Evolutionary conservation across 2,888 invertebrate genomes (phyloP).

Genomic region (Eretmocerus hayati): DNA sequence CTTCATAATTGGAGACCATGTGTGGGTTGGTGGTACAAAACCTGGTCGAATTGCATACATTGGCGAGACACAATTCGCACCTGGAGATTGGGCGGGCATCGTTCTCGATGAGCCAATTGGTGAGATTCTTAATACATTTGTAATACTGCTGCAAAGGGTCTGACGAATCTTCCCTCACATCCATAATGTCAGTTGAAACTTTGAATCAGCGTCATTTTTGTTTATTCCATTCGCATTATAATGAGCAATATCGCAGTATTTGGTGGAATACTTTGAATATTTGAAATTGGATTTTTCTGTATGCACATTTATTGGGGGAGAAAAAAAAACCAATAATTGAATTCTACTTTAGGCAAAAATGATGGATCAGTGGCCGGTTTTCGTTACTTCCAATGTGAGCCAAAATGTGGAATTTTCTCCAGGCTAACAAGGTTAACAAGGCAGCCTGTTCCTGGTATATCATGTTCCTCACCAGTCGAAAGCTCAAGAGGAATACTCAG

Average conservation of each 20-base stretch:
- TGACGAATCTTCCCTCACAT: too few species aligned
- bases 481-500: constrained; percentile 47
- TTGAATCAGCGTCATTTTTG: too few species aligned
- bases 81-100: constrained; percentile 97
- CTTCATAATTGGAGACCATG: constrained; percentile 90
- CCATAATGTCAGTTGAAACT: too few species aligned
- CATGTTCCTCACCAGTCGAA: constrained; percentile 40
- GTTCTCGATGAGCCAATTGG: constrained; percentile 93
- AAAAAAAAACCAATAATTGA: too few species aligned
- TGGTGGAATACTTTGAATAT: too few species aligned
- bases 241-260: too few species aligned
- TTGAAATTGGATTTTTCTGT: too few species aligned
- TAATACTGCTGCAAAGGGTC: too few species aligned
- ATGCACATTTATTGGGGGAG: too few species aligned
- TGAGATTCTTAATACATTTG: constrained; percentile 47
- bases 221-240: too few species aligned
- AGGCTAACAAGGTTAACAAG: constrained; percentile 78
- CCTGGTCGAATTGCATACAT: constrained; percentile 89
- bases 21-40: constrained; percentile 90
- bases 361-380: constrained; percentile 91
- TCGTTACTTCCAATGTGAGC: constrained; percentile 89
- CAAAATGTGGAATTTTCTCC: constrained; percentile 90
- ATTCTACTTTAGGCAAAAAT: constrained; percentile 98
- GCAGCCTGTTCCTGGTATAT: constrained; percentile 54
- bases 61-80: constrained; percentile 93